Evolutionary conservation across 2,113 vertebrate genomes (phyloP), one percentile per base, ranked within the genome.

Genomic region (Arenaria interpres): DNA sequence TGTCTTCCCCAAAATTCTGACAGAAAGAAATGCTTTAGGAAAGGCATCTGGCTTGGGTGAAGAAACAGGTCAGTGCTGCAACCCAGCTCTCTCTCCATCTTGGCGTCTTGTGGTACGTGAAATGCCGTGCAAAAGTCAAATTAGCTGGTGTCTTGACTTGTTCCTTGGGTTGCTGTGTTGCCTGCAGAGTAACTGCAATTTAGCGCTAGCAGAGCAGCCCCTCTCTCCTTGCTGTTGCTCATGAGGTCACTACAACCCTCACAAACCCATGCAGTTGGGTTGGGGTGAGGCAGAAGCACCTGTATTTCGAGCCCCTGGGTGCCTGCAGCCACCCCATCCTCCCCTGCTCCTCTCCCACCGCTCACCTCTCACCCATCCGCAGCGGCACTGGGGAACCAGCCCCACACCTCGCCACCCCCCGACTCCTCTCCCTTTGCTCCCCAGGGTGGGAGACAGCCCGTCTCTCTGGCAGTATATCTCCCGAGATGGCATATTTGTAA

Each of bases 361-460:
- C 73, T 33, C 51, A 3, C 8, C 63, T 37, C 4, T 5, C 12
- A 12, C 24, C 28, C 30, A 8, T 32, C 39, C 39, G 2, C 41
- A 10, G 48, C 39, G 30, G 53, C 67, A 12, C 6, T 6, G 2
- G n/a, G 60, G 20, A 50, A 45, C 7, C 12, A 8, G 10, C 19
- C 1, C 60, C 4, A 18, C 54, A 3, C 1, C 14, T 4, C 0
- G 0, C 39, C 3, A 0, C 23, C n/a, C 21, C 9, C 23, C 39
- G 30, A 0, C 22, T 18, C 39, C 72, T 5, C 11, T 14, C 66
- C 37, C 75, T 9, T 21, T 12, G 13, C 9, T 77, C 56, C 73
- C 88, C 76, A 8, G 76, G 59, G 46, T 25, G 51, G 15, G 2
- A 43, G 76, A 14, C 69, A 53, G 77, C 89, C 50, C 57, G 2